Evolutionary conservation across 2,797 vertebrate genomes (phyloP).

Genomic region (Cynodonichthys magdalenae): DNA sequence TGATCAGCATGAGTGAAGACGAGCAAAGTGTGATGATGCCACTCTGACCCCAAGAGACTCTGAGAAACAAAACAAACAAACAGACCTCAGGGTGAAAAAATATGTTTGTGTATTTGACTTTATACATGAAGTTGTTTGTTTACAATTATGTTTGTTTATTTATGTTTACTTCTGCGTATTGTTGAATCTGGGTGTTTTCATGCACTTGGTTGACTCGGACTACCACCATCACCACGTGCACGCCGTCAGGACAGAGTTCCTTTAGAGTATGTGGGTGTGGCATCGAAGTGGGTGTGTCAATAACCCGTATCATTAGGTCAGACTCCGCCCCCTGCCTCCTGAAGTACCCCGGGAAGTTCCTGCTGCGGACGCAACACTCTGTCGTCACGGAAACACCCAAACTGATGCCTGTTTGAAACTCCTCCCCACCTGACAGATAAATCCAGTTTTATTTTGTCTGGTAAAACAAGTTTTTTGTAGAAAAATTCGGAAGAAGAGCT

Average conservation of each 20-base stretch:
- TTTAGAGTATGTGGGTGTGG: constrained; percentile 17
- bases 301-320: constrained; percentile 71
- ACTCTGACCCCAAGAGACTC: constrained; percentile 58
- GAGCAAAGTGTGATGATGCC: constrained; percentile 57
- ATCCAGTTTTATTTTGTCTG: too few species aligned
- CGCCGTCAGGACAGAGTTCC: constrained; percentile 75
- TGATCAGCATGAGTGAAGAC: constrained; percentile 60
- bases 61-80: constrained; percentile 19
- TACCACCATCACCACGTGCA: constrained; percentile 82
- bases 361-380: constrained; percentile 58
- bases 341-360: constrained; percentile 61
- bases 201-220: constrained; percentile 78
- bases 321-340: constrained; percentile 72
- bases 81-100: background rate
- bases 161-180: constrained; percentile 65
- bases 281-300: constrained; percentile 82
- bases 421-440: constrained; percentile 62
- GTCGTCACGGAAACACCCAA: constrained; percentile 69
- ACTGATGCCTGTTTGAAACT: constrained; percentile 68
- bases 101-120: background rate
- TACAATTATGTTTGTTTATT: constrained; percentile 7
- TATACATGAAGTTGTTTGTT: background rate
- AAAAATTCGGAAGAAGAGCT: constrained; percentile 1
- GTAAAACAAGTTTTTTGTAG: too few species aligned
- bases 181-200: constrained; percentile 29